phyloP scores from a whole-genome alignment of 2,113 vertebrate genomes.

The Ptilonorhynchus violaceus region DNA sequence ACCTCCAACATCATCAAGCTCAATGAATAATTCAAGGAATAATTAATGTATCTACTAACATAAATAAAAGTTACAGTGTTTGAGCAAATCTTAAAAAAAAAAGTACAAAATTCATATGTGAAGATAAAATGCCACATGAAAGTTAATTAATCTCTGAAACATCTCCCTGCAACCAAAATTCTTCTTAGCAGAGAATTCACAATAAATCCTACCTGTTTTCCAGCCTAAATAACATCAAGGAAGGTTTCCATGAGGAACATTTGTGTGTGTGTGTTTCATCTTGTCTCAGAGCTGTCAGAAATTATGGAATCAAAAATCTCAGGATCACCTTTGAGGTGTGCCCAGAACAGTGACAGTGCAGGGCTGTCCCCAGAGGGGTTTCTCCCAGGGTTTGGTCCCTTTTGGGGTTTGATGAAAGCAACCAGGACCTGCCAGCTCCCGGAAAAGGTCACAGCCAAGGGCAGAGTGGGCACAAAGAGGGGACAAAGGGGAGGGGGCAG shows the following conservation, averaged over 20 bases:
- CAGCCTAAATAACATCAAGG: not conserved
- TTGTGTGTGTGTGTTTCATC: not conserved
- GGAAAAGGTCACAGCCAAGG: not conserved
- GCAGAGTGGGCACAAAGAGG: not conserved
- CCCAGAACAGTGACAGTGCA: not conserved
- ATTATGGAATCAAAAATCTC: rapidly evolving
- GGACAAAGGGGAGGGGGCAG: not conserved
- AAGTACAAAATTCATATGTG: not conserved
- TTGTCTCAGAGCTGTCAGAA: not conserved
- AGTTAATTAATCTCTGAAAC: not conserved
- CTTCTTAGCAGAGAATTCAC: not conserved
- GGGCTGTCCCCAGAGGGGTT: not conserved
- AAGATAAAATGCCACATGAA: not conserved
- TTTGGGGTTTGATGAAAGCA: rapidly evolving
- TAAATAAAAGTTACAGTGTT: not conserved
- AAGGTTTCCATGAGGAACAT: not conserved
- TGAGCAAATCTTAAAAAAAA: not conserved
- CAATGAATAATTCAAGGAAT: not conserved
- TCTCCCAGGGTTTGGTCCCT: not conserved
- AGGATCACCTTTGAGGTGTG: not conserved
- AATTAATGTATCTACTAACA: not conserved
- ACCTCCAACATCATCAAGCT: not conserved
- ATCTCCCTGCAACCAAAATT: not conserved
- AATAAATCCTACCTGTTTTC: not conserved
- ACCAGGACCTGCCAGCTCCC: not conserved